Evolutionary conservation across 2,888 invertebrate species (phyloP).

Genomic region (Stenurella melanura): DNA sequence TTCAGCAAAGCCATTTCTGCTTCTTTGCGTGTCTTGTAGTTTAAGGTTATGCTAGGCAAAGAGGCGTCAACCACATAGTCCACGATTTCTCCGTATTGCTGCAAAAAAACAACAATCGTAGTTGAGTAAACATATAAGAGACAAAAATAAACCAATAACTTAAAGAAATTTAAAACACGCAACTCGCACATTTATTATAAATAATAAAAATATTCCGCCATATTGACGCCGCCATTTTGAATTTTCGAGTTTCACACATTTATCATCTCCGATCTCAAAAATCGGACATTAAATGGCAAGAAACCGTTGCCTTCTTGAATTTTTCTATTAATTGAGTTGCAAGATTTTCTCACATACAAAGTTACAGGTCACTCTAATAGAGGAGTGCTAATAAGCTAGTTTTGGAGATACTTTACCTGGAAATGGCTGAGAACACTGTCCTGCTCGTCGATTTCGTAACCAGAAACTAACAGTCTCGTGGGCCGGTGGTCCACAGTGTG

Average conservation of each 20-base stretch:
- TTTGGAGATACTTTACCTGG: conserved; percentile 77
- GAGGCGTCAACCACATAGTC: conserved; percentile 84
- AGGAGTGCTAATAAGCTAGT: too few relatives aligned
- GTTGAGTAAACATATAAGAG: conserved; percentile 8
- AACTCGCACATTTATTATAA: too few relatives aligned
- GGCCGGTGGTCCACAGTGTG: conserved; percentile 89
- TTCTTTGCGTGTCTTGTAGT: conserved; percentile 85
- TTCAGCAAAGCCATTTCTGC: conserved; percentile 87
- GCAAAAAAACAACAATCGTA: conserved; percentile 56
- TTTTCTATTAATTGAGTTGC: too few relatives aligned
- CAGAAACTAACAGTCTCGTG: conserved; percentile 88
- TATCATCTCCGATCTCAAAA: too few relatives aligned
- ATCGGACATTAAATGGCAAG: too few relatives aligned
- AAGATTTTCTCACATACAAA: too few relatives aligned
- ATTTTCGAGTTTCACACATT: too few relatives aligned
- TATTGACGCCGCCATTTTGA: too few relatives aligned
- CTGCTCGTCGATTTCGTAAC: conserved; percentile 89
- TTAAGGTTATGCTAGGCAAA: conserved; percentile 85
- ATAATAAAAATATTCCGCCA: too few relatives aligned
- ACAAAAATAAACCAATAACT: conserved; percentile 10
- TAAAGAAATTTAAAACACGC: too few relatives aligned
- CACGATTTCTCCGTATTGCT: conserved; percentile 93
- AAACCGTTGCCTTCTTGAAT: too few relatives aligned
- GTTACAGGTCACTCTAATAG: too few relatives aligned
- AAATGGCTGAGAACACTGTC: conserved; percentile 88